Evolutionary conservation across 2,888 invertebrate species (phyloP), one percentile per base, ranked within the genome.

Genomic region (Torymus texanus): DNA sequence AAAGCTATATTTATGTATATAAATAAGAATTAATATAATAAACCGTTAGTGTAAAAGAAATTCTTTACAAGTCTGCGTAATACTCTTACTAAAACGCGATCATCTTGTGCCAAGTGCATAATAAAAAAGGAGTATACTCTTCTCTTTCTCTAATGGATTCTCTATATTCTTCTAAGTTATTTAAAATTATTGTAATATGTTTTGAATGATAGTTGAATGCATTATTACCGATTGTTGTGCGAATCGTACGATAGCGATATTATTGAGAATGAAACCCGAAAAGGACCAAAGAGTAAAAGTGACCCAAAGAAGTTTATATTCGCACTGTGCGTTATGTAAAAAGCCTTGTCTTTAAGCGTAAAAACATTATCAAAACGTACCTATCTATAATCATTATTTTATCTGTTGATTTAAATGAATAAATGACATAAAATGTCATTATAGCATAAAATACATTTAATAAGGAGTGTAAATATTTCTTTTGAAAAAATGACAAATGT

Each of bases 101-200:
- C 24, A 13, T 16, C 16, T 18, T 71, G 76, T 76, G 76, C 70
- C 76, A 76, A 76, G 76, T 65, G 58, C 63, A 63, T 56, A 41
- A 41, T 41, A 5, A 41, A 8, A 41, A 41, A 41, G 41, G 41
- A 41, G 41, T 41, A 41, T 8, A 41, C 41, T 41, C 41, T 41
- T 41, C 5, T 5, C 8, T 1, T 8, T 41, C 8, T 0, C 41
- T 41, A 41, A 41, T 41, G 41, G 41, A 41, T 41, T 41, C 41
- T 41, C 41, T 8, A 41, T 41, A 41, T 41, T 41, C 41, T 41
- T 41, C 8, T 41, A 41, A 41, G 41, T 41, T 41, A 41, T 8
- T 41, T 41, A 8, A 5, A 41, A 41, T 41, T 41, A 41, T 41
- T 41, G 41, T 41, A 41, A 41, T 41, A 41, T 41, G 8, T 41